Evolutionary conservation across 2,888 invertebrate genomes (phyloP), one percentile per base, ranked within the genome.

Genomic region (Beris morrisii): DNA sequence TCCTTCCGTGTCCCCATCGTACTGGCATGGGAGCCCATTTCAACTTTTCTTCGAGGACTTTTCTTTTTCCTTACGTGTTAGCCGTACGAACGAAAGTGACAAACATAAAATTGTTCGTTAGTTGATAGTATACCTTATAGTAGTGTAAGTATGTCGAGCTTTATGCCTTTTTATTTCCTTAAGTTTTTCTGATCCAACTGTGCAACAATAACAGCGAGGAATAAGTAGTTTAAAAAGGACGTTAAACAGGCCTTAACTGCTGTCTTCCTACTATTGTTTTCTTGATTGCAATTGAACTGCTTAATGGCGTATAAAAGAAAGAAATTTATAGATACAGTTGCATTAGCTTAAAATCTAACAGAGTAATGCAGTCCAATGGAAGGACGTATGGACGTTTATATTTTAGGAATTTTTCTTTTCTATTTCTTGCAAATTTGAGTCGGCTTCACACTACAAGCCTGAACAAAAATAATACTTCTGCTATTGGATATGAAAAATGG

Each of bases 181-280:
- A 7, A 38, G 38, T 38, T 38, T 38, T 38, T 9, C 9, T 38
- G 38, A 7, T 38, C 38, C 9, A 38, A 3, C 55, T 38, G 38
- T 38, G 55, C 52, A 55, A 50, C 55, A 65, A 50, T 65, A 46
- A 65, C 65, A 56, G 65, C 56, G 46, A 50, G 65, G 65, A 38
- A 53, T 53, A 58, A 57, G 44, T 30, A 52, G 52, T 66, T 58
- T 52, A 31, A 65, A 50, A 65, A 45, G 45, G 53, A 53, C 58
- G 58, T 58, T 66, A 59, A 66, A 58, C 11, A 32, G n/a, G 45
- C 53, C 22, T 59, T 66, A 66, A 66, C 65, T 66, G 65, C 53
- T 15, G 65, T 66, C 38, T 5, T 38, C 7, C 38, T 38, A 7
- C 38, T 5, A 38, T 38, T 65, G 58, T 66, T 66, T 66, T 52